Base-by-base conservation (phyloP, 2,797 vertebrate species). In the Benthosema pterotum region DNA sequence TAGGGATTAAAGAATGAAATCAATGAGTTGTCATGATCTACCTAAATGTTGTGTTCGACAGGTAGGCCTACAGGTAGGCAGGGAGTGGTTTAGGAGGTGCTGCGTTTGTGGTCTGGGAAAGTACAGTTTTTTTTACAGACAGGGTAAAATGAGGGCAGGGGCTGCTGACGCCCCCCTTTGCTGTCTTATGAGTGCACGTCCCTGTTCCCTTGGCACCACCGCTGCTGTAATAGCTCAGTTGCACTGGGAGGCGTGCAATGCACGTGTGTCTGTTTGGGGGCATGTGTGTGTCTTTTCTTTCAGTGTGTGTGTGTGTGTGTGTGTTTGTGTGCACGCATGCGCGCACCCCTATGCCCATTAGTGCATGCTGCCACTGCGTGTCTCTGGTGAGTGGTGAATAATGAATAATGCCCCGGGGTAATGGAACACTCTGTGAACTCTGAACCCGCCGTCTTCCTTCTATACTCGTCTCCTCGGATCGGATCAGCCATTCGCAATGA, bases 371-470 rank as follows among this genome's bases (percentile, higher is more conserved):
- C 22, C 53, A 68, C 67, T 63, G 58, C 47, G 15, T 77, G 67
- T 76, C 72, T 80, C 74, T 69, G 59, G 53, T 77, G 82, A 74
- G 62, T 57, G 22, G 5, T 90, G 76, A 85, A 83, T 87, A 78
- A 86, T 77, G 77, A 74, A 79, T 61, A 54, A 7, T 58, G 72
- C 76, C 60, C 11, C 42, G 4, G 15, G 64, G 71, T 73, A 80
- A 84, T 56, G 52, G 74, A 60, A 74, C 53, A 68, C 65, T 18
- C 43, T 3, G 11, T 51, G 78, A 83, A 69, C 77, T 4, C 51
- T 42, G 49, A 80, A 60, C n/a, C n/a, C n/a, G n/a, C 66, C 18
- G 15, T 42, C 32, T 18, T 28, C 6, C 5, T 60, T 0, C 25
- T 61, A 57, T 68, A n/a, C n/a, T n/a, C n/a, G n/a, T 51, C 49